phyloP scores from a whole-genome alignment of 2,113 vertebrate genomes.

The Riparia riparia region DNA sequence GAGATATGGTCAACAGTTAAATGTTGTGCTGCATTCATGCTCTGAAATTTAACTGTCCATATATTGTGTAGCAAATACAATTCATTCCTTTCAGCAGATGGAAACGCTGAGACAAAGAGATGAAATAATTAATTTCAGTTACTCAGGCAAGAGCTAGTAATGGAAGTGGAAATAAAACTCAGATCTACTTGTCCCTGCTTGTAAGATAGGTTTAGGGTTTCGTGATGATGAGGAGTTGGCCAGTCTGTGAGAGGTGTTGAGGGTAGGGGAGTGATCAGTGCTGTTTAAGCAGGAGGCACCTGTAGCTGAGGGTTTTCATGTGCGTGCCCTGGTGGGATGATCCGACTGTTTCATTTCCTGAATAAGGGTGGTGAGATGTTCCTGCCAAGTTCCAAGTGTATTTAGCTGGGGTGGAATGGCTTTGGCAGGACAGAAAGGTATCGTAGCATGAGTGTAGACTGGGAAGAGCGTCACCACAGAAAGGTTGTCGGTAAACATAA shows the following conservation, averaged over 20 bases:
- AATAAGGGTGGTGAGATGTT: background rate
- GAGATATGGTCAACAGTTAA: background rate
- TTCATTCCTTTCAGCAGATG: background rate
- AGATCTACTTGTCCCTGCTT: background rate
- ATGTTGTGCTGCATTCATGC: background rate
- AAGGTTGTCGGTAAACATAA: background rate
- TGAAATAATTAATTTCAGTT: background rate
- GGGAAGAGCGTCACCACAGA: background rate
- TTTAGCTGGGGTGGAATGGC: background rate
- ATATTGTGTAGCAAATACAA: background rate
- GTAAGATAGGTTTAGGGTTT: background rate
- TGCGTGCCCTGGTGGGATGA: background rate
- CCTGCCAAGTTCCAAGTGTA: background rate
- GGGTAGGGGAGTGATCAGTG: background rate
- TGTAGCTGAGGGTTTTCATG: background rate
- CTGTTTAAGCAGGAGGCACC: background rate
- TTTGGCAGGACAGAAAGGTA: background rate
- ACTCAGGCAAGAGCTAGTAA: background rate
- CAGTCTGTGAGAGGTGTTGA: background rate
- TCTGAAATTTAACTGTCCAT: background rate
- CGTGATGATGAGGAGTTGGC: background rate
- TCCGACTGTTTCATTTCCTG: background rate
- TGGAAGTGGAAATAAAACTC: background rate
- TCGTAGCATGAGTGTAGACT: background rate
- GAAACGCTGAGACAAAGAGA: background rate